Evolutionary conservation across 2,888 invertebrate genomes (phyloP).

Genomic region (Gryllus longicercus): DNA sequence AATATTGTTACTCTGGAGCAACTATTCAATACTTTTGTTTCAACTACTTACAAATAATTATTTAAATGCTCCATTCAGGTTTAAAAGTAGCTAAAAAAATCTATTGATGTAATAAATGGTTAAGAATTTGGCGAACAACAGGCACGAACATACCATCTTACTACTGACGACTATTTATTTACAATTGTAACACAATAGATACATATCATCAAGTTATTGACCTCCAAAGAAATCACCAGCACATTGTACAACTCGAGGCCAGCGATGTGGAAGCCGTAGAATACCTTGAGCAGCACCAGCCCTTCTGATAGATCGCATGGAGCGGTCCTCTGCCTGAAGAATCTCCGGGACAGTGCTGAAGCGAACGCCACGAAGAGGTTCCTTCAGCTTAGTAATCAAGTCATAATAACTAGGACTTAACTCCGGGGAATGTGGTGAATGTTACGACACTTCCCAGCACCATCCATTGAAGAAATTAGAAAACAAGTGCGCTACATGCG

Average conservation of each 20-base stretch:
- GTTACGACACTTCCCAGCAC: constrained; percentile 23
- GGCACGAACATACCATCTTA: background rate
- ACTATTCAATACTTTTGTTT: no score
- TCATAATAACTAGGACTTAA: constrained; percentile 19
- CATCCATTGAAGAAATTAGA: background rate
- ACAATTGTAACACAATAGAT: background rate
- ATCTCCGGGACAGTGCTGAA: background rate
- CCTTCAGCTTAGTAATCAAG: background rate
- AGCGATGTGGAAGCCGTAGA: background rate
- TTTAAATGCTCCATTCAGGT: no score
- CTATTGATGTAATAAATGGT: no score
- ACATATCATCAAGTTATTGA: background rate
- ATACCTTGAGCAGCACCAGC: no score
- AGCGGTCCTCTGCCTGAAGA: background rate
- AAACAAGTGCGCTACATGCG: background rate
- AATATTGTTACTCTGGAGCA: no score
- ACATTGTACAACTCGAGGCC: background rate
- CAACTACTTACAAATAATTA: no score
- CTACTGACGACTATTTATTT: background rate
- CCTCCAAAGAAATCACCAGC: background rate
- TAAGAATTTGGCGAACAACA: background rate
- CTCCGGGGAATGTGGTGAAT: constrained; percentile 24
- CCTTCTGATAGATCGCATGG: background rate
- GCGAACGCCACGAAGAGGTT: background rate
- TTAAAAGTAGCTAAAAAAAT: no score